Evolutionary conservation across 2,113 vertebrate genomes (phyloP).

Genomic region (Phoenicopterus ruber): DNA sequence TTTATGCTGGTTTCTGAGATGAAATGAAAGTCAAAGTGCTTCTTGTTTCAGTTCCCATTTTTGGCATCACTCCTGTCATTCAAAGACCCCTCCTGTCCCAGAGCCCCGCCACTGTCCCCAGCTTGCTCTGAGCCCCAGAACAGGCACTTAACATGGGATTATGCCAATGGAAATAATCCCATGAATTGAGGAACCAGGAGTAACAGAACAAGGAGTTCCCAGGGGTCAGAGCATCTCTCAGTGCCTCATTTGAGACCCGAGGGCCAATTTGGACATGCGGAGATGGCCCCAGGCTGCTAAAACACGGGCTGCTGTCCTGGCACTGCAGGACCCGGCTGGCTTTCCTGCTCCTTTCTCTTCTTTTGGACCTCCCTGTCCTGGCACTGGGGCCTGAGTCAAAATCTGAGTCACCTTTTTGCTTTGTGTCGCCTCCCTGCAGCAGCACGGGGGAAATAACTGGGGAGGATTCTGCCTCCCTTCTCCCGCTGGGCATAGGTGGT

Average conservation of each 20-base stretch:
- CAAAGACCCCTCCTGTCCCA: not conserved
- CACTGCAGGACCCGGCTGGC: not conserved
- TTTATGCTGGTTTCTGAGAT: not conserved
- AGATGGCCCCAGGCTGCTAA: not conserved
- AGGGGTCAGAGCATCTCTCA: not conserved
- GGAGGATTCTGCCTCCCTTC: not conserved
- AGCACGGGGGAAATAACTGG: not conserved
- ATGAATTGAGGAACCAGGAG: not conserved
- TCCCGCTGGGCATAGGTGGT: not conserved
- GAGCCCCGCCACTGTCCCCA: not conserved
- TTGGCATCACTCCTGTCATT: not conserved
- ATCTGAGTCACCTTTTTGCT: not conserved
- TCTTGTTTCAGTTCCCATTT: not conserved
- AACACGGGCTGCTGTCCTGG: accelerated
- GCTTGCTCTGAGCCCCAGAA: not conserved
- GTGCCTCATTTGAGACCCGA: not conserved
- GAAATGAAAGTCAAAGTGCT: not conserved
- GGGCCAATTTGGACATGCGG: not conserved
- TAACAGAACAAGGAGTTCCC: not conserved
- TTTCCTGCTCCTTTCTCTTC: not conserved
- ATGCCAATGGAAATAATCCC: not conserved
- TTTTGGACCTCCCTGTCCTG: not conserved
- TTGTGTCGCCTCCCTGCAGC: not conserved
- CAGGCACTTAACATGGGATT: not conserved
- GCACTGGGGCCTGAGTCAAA: not conserved